Base-by-base conservation (phyloP, 2,113 vertebrate genomes). In the Hystrix brachyura region DNA sequence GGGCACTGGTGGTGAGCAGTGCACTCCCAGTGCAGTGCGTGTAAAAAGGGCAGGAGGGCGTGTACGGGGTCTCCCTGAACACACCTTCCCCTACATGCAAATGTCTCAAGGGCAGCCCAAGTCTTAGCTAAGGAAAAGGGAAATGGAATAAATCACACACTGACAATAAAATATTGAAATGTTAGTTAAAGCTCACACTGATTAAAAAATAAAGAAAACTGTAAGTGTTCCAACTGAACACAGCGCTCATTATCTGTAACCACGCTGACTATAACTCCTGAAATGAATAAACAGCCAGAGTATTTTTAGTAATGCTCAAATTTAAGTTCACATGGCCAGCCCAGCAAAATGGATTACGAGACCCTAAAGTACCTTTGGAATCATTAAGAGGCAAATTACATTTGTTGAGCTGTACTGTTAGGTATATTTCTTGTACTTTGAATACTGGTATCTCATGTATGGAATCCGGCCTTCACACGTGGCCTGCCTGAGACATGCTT, bases 201-300 rank as follows among this genome's bases (percentile, higher is more conserved):
- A 95, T 87, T 83, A 91, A 93, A 95, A 79, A 97, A 94, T 79
- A 96, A 97, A 96, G 96, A 95, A 94, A 97, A 97, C 85, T 38
- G 4, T 76, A 87, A 97, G 85, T 96, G 96, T 98, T 87, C 96
- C 76, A n/a, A 92, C 29, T 69, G 72, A 97, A 94, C 72, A 94
- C 72, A 46, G 92, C 60, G 57, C 78, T 97, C 96, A 93, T 87
- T 89, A 90, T 83, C 92, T 74, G 83, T 53, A 89, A 96, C 90
- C 92, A 93, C 90, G 87, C 0, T 74, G 78, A 76, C 86, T 62
- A 18, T 48, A 97, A 94, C 89, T 95, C 65, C 97, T 76, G 32
- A 96, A 93, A 94, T 67, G 83, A 91, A 95, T 60, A 94, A 90
- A 96, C 65, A 93, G 60, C 69, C 65, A 19, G 55, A 25, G 64